Percentiles rank a stretch among this genome's conserved stretches.
Evolutionary conservation across 2,797 vertebrate species (phyloP).

Genomic region (Ciconia nigra): DNA sequence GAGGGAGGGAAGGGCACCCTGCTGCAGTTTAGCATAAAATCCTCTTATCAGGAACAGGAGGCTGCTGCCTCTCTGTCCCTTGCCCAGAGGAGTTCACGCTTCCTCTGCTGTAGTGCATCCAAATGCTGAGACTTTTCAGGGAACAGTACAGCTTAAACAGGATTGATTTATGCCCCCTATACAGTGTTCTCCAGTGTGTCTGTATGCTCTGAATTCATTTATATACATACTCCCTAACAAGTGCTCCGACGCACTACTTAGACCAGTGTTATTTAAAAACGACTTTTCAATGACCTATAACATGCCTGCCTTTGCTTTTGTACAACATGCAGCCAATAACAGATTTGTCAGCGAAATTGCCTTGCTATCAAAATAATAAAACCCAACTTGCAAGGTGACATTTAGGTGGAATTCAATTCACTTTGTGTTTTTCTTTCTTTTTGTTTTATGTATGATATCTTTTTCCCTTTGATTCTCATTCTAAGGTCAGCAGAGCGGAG

Average conservation of each 20-base stretch:
- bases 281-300: neutral
- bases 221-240: neutral
- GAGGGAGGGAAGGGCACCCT: neutral
- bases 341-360: slow-evolving; percentile 46
- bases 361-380: slow-evolving; percentile 54
- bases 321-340: neutral
- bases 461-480: slow-evolving; percentile 26
- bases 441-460: slow-evolving; percentile 52
- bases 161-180: neutral
- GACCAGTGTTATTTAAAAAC: neutral
- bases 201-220: neutral
- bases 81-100: neutral
- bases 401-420: slow-evolving; percentile 56
- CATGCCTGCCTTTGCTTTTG: neutral
- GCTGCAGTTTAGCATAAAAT: neutral
- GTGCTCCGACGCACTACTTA: neutral
- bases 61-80: neutral
- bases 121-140: neutral
- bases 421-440: slow-evolving; percentile 4
- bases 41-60: neutral
- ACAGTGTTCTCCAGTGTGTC: neutral
- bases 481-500: neutral
- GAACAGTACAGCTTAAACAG: neutral
- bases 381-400: slow-evolving; percentile 54
- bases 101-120: neutral